These are phyloP conservation scores for Ormyrus rosae DNA, from an alignment of 2,888 invertebrate genomes.

Conservation along the genomic window DNA sequence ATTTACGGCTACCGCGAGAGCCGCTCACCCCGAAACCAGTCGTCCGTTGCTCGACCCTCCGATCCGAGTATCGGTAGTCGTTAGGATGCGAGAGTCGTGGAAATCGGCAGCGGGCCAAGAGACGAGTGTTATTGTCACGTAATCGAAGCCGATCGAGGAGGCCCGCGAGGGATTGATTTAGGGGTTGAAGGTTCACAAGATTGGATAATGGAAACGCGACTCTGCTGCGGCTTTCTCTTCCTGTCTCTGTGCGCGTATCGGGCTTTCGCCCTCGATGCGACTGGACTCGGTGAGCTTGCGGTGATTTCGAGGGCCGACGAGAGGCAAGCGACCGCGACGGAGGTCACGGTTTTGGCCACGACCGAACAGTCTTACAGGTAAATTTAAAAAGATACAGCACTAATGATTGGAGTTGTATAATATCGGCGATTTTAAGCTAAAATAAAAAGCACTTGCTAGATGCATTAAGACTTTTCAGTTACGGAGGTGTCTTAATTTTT, in stretches of 20 bases:
- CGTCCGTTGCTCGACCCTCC: no score
- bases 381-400: not conserved
- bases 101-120: slow-evolving; percentile 57
- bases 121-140: not conserved
- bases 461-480: slow-evolving; percentile 2
- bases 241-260: slow-evolving; percentile 13
- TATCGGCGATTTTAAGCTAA: no score
- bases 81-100: not conserved
- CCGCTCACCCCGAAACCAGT: not conserved
- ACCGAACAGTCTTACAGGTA: slow-evolving; percentile 66
- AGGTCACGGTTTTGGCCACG: slow-evolving; percentile 61
- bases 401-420: no score
- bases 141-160: not conserved
- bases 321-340: slow-evolving; percentile 57
- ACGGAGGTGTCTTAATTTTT: not conserved
- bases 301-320: slow-evolving; percentile 52
- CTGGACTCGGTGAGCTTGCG: slow-evolving; percentile 10
- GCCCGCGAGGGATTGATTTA: not conserved
- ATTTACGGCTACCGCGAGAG: slow-evolving; percentile 22
- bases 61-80: no score
- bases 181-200: no score
- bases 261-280: not conserved
- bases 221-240: slow-evolving; percentile 24
- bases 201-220: slow-evolving; percentile 11
- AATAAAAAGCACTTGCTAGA: not conserved